Evolutionary conservation across 2,113 vertebrate species (phyloP), one percentile per base, ranked within the genome.

Genomic region (Hemicordylus capensis): DNA sequence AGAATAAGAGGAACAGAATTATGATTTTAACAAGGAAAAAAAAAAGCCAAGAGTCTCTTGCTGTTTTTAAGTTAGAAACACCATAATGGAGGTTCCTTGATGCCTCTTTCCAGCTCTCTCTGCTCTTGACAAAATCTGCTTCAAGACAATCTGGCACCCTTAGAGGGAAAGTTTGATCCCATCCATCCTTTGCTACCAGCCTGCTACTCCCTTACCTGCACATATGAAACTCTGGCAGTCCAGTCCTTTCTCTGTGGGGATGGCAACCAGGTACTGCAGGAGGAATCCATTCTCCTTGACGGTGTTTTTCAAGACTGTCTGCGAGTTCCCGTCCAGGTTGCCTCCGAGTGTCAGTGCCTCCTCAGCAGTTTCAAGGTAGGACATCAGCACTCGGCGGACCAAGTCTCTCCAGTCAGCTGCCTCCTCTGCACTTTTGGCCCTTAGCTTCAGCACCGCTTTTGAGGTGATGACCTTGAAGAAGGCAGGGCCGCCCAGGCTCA

Each of bases 181-280:
- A 83, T 17, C 48, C 51, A 22, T 20, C 22, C 24, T 83, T 64
- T 64, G 81, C 34, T 39, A 28, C 44, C 34, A 28, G 2, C 15
- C 37, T 31, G 34, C 24, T 15, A 24, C 6, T 22, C 63, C 8
- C 31, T 92, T 94, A 99, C 99, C 98, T 98, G 98, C 98, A 81
- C 99, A 99, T 94, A 97, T 99, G 94, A 98, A 99, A 95, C 96
- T 97, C 96, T 99, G 98, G 0, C 95, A 86, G 84, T 99, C 98
- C 76, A 99, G 93, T 3, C 98, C 99, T 79, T 96, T 99, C 95
- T 99, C 98, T 0, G 80, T 89, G 5, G 98, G 97, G 84, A 99
- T 97, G 17, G 94, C 95, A 92, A 96, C 96, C 54, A 99, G 94
- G 88, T 98, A 97, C 75, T 95, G 96, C 24, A 99, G 91, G 76